Evolutionary conservation across 2,888 invertebrate species (phyloP), one percentile per base, ranked within the genome.

Genomic region (Euproctis similis): DNA sequence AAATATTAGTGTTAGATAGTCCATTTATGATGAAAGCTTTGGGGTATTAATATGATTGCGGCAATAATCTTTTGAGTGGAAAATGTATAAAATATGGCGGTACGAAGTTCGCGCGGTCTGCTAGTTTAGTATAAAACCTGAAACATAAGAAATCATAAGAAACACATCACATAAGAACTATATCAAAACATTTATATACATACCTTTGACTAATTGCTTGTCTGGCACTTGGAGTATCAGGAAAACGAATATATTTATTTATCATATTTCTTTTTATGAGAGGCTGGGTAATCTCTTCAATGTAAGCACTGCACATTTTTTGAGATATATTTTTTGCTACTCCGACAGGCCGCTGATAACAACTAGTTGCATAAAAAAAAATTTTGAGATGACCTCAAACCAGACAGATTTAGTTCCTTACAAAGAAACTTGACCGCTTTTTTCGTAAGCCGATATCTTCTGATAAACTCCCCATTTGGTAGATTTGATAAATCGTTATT

Each of bases 341-440:
- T 7, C 27, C 27, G 4, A 28, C 27, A 14, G 16, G 10, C 5
- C 22, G 13, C n/a, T 28, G 28, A n/a, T 28, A 28, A 7, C 21
- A 28, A 3, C 26, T 17, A 1, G 26, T 26, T 9, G 28, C 28
- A 12, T 6, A 28, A 16, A 28, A 28, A 5, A 5, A 19, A 11
- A 19, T 12, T 11, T 8, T 12, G 19, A 26, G 19, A 12, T n/a
- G 26, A 20, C 12, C 8, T 20, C 4, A 19, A 12, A 19, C n/a
- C 7, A 4, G 24, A n/a, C 1, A 12, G 12, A 6, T n/a, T 7
- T 24, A 13, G n/a, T 8, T 24, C 13, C 8, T 12, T 12, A n/a
- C 24, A 24, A 2, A 24, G 8, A 12, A 2, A 8, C 8, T 12
- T 12, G n/a, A 24, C 12, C 8, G 12, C 26, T 19, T 26, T 12